Evolutionary conservation across 92 coral and sea anemone genomes (phyloP).

Genomic region (Heteractis magnifica): DNA sequence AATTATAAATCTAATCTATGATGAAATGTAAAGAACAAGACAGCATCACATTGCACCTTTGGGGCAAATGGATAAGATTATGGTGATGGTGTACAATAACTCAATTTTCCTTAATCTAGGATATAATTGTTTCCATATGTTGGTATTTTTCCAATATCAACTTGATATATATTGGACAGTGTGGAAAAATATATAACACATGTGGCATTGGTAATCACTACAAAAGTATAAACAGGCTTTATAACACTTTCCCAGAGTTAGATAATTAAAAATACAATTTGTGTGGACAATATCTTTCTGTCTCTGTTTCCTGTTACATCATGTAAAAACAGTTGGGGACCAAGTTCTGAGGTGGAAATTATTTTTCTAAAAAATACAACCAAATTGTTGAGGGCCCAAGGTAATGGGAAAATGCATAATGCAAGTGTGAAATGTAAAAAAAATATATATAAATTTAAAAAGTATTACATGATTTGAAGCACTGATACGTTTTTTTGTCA

Average conservation of each 20-base stretch:
- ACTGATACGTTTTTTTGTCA: not conserved
- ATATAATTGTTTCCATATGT: not conserved
- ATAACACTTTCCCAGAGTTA: not conserved
- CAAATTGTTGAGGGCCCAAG: not conserved
- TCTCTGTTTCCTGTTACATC: not conserved
- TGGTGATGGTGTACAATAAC: not conserved
- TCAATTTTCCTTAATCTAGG: not conserved
- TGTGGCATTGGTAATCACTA: not conserved
- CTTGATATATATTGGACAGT: slow-evolving; percentile 3
- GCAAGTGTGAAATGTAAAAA: too few species aligned
- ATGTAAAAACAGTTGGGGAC: not conserved
- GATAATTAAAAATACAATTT: not conserved
- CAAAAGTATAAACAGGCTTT: not conserved
- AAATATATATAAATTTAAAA: too few species aligned
- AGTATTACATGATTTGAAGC: too few species aligned
- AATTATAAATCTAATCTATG: not conserved
- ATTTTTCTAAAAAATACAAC: not conserved
- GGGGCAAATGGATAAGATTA: not conserved
- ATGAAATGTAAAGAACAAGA: slow-evolving; percentile 4
- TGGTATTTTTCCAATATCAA: not conserved
- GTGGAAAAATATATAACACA: not conserved
- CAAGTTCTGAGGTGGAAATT: not conserved
- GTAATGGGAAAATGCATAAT: too few species aligned
- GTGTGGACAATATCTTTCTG: not conserved
- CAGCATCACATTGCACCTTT: slow-evolving; percentile 3